Conservation (phyloP, 2,113 vertebrate genomes). For the Upupa epops region DNA sequence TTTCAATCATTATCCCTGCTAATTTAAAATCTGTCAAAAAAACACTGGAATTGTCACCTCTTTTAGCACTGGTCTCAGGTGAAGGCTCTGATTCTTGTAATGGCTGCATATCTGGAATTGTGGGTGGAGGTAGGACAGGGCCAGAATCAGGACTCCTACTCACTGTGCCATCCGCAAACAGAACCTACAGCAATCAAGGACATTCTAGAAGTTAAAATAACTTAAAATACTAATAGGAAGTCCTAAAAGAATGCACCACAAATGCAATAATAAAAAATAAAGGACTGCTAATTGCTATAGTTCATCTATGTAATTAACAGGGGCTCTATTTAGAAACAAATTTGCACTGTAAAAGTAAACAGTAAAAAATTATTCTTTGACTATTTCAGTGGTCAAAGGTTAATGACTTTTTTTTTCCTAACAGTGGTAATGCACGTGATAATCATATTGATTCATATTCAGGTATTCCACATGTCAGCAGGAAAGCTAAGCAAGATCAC, state of each 20-base stretch:
- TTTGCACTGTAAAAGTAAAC: background rate
- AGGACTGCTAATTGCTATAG: background rate
- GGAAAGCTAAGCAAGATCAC: background rate
- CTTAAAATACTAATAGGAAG: background rate
- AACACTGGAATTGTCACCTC: conserved; percentile 66
- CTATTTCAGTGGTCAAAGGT: background rate
- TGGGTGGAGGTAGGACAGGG: conserved; percentile 65
- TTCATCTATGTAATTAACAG: background rate
- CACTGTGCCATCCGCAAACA: conserved; percentile 89
- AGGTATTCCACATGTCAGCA: background rate
- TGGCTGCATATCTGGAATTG: background rate
- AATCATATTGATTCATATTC: background rate
- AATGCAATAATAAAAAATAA: background rate
- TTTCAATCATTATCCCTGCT: background rate
- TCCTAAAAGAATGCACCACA: background rate
- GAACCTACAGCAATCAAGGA: conserved; percentile 74
- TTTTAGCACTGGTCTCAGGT: conserved; percentile 49
- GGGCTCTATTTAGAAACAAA: background rate
- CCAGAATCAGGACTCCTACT: conserved; percentile 83
- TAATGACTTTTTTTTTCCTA: background rate
- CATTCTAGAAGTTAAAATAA: background rate
- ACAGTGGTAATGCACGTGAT: background rate
- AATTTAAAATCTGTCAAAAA: background rate
- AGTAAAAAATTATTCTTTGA: background rate
- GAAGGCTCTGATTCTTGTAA: conserved; percentile 24